Base-by-base conservation (phyloP, 2,797 vertebrate species). In the Lerista edwardsae region DNA sequence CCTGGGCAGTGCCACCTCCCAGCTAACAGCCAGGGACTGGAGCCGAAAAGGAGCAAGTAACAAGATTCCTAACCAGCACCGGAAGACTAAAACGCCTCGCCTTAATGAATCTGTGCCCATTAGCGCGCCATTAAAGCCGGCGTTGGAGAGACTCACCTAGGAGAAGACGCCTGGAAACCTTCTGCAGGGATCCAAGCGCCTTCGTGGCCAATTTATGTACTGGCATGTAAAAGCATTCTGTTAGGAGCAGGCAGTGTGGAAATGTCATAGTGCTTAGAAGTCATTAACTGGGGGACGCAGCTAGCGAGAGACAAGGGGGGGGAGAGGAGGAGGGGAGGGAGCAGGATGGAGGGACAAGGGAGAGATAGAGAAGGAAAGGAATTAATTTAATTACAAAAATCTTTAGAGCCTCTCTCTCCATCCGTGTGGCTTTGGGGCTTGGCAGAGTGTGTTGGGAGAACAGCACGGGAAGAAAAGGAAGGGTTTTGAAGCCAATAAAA, bases 191-290 rank as follows among this genome's bases (percentile, higher is more conserved):
- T 92, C 93, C 88, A 84, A 79, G 90, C 90, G 92, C 92, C 89
- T 92, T 91, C 85, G 89, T 89, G 92, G 90, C 93, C 93, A 93
- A 93, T 92, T 93, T 93, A 91, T 91, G 90, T 76, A 90, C 92
- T 90, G 89, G 86, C 84, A 92, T 44, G 88, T 91, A 93, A 93
- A 92, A 91, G 91, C 90, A 84, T 91, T 69, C 79, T 89, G 91
- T 88, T 93, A 92, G 92, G 92, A 89, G 94, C 92, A 89, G 89
- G 86, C 88, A 84, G 87, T 31, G 92, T 92, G 90, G 92, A 95
- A 95, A 94, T 94, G 94, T 94, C 95, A 95, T 87, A 87, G 90
- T 91, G 94, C 95, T 95, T 95, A 94, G 91, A 94, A 94, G 94
- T 93, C 94, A 94, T 95, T 95, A 95, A 91, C 93, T 91, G 89